phyloP scores from a whole-genome alignment of 2,113 vertebrate species.

The Corydoras maculifer region DNA sequence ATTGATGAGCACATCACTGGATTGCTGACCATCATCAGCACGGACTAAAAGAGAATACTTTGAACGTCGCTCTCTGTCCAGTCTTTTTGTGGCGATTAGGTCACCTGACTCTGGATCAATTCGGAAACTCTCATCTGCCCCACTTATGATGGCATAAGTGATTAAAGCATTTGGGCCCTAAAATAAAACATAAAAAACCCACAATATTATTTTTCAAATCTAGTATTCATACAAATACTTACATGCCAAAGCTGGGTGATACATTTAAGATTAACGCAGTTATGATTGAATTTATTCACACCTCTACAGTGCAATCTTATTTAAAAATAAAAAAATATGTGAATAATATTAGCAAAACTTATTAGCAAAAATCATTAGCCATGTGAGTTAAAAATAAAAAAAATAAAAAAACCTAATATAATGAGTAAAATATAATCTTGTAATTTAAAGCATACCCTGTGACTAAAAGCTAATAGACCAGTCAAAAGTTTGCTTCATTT shows the following conservation, averaged over 20 bases:
- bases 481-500: no score
- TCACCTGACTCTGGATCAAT: slow-evolving; percentile 92
- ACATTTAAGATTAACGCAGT: no score
- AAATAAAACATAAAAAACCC: background rate
- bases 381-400: background rate
- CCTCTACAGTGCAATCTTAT: no score
- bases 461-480: background rate
- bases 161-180: slow-evolving; percentile 93
- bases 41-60: slow-evolving; percentile 90
- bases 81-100: slow-evolving; percentile 80
- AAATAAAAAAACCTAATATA: no score
- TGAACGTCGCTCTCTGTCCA: slow-evolving; percentile 88
- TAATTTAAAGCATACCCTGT: no score
- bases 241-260: no score
- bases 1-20: slow-evolving; percentile 87
- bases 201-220: no score
- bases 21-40: slow-evolving; percentile 89
- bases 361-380: background rate
- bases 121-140: slow-evolving; percentile 90
- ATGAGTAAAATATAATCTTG: no score
- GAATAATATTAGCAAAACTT: no score
- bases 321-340: no score
- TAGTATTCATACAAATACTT: no score
- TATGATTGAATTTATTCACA: no score
- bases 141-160: slow-evolving; percentile 93